Conservation (phyloP, 2,113 vertebrate genomes). For the Apteryx mantelli region DNA sequence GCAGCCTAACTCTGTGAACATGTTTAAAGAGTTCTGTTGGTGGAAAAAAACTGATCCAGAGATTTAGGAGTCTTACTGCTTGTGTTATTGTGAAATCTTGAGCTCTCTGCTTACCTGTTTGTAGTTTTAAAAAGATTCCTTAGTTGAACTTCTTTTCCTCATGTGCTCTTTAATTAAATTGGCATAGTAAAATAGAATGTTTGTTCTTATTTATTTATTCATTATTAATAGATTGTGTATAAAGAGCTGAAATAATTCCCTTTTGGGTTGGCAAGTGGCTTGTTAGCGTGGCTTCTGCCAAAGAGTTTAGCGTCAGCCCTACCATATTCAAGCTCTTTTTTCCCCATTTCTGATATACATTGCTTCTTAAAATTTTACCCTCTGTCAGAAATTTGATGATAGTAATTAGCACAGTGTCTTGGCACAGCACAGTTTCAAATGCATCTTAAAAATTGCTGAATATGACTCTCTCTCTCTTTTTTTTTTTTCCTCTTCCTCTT, state of each 20-base stretch:
- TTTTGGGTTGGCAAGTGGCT: not conserved
- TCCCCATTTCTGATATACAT: not conserved
- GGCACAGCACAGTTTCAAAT: not conserved
- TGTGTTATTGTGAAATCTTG: not conserved
- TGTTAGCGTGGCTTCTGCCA: not conserved
- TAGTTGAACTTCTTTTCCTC: not conserved
- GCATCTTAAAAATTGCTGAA: slow-evolving; percentile 16
- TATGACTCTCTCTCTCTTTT: not conserved
- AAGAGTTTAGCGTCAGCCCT: not conserved
- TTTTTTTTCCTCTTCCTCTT: not conserved
- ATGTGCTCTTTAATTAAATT: not conserved
- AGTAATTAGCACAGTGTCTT: slow-evolving; percentile 14
- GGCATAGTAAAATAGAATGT: not conserved
- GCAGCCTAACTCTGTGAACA: not conserved
- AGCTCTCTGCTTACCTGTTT: not conserved
- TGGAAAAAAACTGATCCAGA: not conserved
- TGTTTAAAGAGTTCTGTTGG: not conserved
- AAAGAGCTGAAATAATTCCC: not conserved
- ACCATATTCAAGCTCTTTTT: not conserved
- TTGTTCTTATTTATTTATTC: not conserved
- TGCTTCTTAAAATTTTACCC: not conserved
- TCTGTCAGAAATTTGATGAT: not conserved
- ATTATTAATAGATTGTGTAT: not conserved
- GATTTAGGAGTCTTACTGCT: not conserved
- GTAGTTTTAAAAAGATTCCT: not conserved